These are phyloP conservation scores for Augochlorella aurata DNA, from an alignment of 2,888 invertebrate genomes.

Conservation along the genomic window DNA sequence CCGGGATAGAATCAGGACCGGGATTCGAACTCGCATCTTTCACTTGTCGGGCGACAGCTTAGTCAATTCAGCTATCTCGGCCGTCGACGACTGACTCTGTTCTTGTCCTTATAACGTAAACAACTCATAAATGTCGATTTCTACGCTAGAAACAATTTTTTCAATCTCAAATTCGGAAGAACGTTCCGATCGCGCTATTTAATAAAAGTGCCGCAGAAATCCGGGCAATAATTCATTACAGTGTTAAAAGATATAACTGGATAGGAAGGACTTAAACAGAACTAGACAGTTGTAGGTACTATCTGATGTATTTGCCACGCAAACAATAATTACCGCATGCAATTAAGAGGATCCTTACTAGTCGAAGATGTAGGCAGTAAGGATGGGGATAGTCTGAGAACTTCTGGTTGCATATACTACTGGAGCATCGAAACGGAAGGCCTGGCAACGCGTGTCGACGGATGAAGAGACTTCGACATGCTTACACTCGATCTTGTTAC, in stretches of 20 bases:
- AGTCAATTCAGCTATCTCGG: too few relatives aligned
- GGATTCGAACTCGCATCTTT: too few relatives aligned
- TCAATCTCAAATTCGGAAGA: not conserved
- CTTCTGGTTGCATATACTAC: slow-evolving; percentile 42
- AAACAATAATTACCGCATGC: slow-evolving; percentile 77
- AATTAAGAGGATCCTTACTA: slow-evolving; percentile 70
- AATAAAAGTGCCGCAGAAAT: not conserved
- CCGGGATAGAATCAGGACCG: too few relatives aligned
- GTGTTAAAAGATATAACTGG: slow-evolving; percentile 31
- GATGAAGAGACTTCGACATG: slow-evolving; percentile 62
- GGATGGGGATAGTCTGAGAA: slow-evolving; percentile 46
- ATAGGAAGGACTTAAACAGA: slow-evolving; percentile 13
- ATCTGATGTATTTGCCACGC: slow-evolving; percentile 72
- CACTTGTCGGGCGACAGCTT: too few relatives aligned
- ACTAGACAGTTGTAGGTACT: slow-evolving; percentile 21
- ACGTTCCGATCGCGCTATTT: not conserved
- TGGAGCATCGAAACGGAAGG: slow-evolving; percentile 55
- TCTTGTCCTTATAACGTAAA: too few relatives aligned
- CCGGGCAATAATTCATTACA: not conserved
- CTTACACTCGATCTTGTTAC: slow-evolving; percentile 71
- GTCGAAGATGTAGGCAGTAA: slow-evolving; percentile 26
- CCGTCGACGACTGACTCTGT: too few relatives aligned
- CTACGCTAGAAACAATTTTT: not conserved
- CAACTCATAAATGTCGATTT: too few relatives aligned
- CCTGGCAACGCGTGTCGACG: slow-evolving; percentile 49